Evolutionary conservation across 2,888 invertebrate species (phyloP), one percentile per base, ranked within the genome.

Genomic region (Panorpa germanica): DNA sequence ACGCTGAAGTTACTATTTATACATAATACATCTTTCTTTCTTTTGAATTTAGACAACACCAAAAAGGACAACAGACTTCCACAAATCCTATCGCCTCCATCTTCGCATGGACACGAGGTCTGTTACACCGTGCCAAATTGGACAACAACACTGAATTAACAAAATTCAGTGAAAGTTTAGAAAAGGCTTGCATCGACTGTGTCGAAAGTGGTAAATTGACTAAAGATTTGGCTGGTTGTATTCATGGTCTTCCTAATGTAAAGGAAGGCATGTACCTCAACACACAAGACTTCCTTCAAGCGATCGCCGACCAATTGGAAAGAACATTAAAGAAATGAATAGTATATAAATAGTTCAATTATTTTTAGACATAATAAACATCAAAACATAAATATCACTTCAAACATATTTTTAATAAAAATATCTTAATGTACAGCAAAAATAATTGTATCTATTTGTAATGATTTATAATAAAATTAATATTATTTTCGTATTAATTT

Each of bases 41-140:
- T 61, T 63, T 45, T 61, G 57, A 57, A 49, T 65, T 54, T 51
- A 70, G 85, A 45, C 67, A 73, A 64, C 81, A 83, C 51, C 83
- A 83, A 55, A 73, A 81, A 58, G 86, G 86, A 32, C 66, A 75
- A 45, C 67, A 71, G 29, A 88, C 88, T 3, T 83, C 83, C 37
- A 88, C 88, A 33, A 88, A 88, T 56, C 85, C 88, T 7, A 73
- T 88, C 34, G 88, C 88, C 9, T 85, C 83, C 23, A 85, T 88
- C 45, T 88, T 78, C 55, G 88, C 86, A 7, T 88, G 86, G 86
- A 85, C 86, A 1, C 57, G 81, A 29, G 86, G 86, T 3, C 61
- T 88, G 26, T 63, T 69, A 29, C 88, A 88, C 48, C 64, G 88
- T 38, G 86, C 81, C 28, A 74, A 75, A 47, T 56, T 88, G 22